Evolutionary conservation across 2,113 vertebrate species (phyloP), one percentile per base, ranked within the genome.

Genomic region (Paratilapia polleni): DNA sequence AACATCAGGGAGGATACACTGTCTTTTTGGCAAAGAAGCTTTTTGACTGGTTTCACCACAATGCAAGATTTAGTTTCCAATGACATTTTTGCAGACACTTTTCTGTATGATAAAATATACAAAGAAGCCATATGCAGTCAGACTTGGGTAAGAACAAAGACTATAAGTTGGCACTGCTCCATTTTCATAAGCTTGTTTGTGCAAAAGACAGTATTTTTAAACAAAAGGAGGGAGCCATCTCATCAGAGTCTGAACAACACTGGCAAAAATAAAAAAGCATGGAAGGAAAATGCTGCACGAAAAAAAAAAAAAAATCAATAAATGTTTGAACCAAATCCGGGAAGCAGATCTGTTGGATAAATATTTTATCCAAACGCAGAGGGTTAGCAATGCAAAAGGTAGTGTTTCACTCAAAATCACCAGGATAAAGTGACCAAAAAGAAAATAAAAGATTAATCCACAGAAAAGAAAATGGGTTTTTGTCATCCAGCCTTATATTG

Each of bases 11-110:
- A 17, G 58, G 7, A 59, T 22, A 60, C 57, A 77, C 81, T 62
- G 68, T 78, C 81, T 84, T 85, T 89, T 82, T 43, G n/a, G 47
- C 78, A 90, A 82, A 87, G 59, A 87, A 86, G 80, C 78, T 28
- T 43, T 70, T 62, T 28, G 28, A 78, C 43, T 24, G 36, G 20
- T 34, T 22, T 70, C 13, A 47, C 8, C n/a, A 15, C 4, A 11
- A 17, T 38, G 38, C 11, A 77, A 43, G 26, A 34, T 36, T 17
- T 73, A 78, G 9, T 15, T 57, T 6, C 8, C 11, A n/a, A 34
- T 24, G 7, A 38, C 31, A 8, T 2, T 5, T 57, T 26, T 20
- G 5, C 4, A 59, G 56, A 66, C 12, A 41, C 4, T 43, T 1
- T 5, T n/a, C 66, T 73, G 47, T 8, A 17, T 73, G 47, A 52